These are phyloP conservation scores for Rallus crepitans DNA, from an alignment of 2,797 vertebrate genomes.

Conservation along the genomic window DNA sequence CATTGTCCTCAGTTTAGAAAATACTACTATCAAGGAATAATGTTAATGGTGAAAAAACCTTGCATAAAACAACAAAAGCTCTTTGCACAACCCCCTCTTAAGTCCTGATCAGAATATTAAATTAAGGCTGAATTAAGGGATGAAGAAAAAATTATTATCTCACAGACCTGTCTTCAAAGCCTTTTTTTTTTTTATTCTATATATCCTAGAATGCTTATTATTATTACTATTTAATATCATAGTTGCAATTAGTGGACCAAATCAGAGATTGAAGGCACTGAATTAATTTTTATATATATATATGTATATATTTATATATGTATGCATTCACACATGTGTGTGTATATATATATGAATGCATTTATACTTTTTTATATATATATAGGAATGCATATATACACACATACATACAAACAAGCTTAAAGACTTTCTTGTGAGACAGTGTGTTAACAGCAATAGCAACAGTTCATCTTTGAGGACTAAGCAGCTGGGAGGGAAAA, in stretches of 20 bases:
- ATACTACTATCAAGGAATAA: neutral
- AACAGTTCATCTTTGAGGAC: neutral
- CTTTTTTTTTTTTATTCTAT: neutral
- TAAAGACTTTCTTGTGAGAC: neutral
- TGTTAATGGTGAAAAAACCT: constrained; percentile 8
- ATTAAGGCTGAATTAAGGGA: neutral
- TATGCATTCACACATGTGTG: no score
- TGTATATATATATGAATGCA: no score
- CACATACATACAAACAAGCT: no score
- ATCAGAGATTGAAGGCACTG: neutral
- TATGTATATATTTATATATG: no score
- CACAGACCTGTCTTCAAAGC: neutral
- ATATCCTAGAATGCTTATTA: neutral
- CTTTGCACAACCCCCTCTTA: constrained; percentile 5
- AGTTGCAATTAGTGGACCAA: neutral
- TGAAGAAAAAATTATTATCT: constrained; percentile 1
- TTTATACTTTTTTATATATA: no score
- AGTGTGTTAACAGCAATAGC: neutral
- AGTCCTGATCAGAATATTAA: constrained; percentile 58
- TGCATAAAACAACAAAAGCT: constrained; percentile 14
- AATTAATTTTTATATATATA: neutral
- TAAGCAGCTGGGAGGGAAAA: neutral
- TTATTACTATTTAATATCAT: neutral
- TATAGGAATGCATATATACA: no score
- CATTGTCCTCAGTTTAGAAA: neutral